Conservation (phyloP, 1,140 invertebrate species). For the Pseudoatta argentina region DNA sequence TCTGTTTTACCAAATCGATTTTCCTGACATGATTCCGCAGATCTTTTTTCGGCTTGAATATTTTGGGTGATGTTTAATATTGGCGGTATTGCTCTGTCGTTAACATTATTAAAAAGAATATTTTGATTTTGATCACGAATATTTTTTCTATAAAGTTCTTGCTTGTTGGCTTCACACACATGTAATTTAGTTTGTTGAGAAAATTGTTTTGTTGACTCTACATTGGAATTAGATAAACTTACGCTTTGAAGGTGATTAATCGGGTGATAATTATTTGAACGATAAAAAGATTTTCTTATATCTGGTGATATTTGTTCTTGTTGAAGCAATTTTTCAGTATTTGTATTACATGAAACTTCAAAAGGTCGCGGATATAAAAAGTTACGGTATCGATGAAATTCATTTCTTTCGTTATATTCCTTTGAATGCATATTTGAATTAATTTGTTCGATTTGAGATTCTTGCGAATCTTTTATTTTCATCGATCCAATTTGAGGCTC, state of each 20-base stretch:
- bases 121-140: not conserved
- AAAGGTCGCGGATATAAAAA: not conserved
- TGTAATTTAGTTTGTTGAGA: not conserved
- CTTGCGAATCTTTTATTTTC: not conserved
- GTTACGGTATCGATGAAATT: not conserved
- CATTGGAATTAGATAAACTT: not conserved
- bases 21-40: not conserved
- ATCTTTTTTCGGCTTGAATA: slow-evolving; percentile 4
- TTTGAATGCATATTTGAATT: not conserved
- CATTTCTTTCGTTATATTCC: not conserved
- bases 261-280: not conserved
- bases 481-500: not conserved
- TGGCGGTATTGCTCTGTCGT: not conserved
- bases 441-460: not conserved
- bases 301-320: not conserved
- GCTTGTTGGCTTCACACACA: not conserved
- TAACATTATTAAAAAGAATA: not conserved
- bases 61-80: not conserved
- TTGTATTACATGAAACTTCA: not conserved
- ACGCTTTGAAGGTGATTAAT: not conserved
- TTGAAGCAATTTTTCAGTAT: not conserved
- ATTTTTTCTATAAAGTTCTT: not conserved
- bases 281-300: not conserved
- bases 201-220: slow-evolving; percentile 2
- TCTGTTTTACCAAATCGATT: not conserved